A percentile compares a stretch with the other conserved stretches of the same genome.
Evolutionary conservation across 2,888 invertebrate genomes (phyloP).

Genomic region (Cryptus armator): DNA sequence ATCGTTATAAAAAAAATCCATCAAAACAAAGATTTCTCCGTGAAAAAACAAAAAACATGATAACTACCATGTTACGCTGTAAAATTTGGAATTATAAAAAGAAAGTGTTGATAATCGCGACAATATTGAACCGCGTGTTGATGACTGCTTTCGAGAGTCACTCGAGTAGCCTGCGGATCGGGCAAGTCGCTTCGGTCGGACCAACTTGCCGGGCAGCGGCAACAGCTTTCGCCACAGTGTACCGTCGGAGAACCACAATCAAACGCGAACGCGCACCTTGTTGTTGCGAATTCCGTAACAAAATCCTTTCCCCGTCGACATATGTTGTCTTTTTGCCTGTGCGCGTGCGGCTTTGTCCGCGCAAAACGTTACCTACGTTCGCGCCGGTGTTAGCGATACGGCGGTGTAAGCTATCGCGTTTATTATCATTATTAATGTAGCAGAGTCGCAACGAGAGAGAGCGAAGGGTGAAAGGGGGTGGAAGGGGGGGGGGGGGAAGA

Average conservation of each 20-base stretch:
- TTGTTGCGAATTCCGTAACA: not conserved
- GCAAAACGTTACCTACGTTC: not conserved
- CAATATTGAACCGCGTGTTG: not conserved
- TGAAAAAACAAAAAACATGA: too few species aligned
- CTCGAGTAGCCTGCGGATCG: not conserved
- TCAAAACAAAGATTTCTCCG: too few species aligned
- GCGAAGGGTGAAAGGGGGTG: not conserved
- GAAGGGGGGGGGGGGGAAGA: too few species aligned
- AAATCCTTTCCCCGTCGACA: not conserved
- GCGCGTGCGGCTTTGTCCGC: too few species aligned
- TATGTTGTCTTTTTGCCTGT: not conserved
- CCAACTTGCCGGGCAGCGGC: not conserved
- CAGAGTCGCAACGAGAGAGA: not conserved
- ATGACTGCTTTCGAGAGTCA: not conserved
- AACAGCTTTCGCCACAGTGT: not conserved
- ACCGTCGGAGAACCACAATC: not conserved
- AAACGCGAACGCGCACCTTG: not conserved
- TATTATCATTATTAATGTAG: slow-evolving; percentile 14
- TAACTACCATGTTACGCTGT: too few species aligned
- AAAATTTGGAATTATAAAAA: too few species aligned
- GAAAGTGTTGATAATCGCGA: not conserved
- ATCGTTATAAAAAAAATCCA: too few species aligned
- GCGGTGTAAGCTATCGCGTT: not conserved
- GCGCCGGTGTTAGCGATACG: not conserved
- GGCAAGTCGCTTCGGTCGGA: not conserved